Percentiles rank a stretch among this genome's conserved stretches.
These are phyloP conservation scores for Sinotaia quadrata DNA, from an alignment of 2,888 invertebrate genomes.

Conservation along the genomic window DNA sequence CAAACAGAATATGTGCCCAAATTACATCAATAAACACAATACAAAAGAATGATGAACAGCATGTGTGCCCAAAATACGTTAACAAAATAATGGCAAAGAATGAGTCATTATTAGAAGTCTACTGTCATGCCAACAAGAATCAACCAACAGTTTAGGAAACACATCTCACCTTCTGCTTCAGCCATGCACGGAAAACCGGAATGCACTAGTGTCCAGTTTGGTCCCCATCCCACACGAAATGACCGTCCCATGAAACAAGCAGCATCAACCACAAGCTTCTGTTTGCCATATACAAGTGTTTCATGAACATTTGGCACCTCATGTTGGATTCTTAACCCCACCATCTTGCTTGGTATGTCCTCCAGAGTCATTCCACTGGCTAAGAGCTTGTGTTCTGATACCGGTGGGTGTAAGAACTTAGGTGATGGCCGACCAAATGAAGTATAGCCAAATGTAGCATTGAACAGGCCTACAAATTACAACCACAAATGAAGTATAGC, in stretches of 20 bases:
- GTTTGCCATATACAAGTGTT: conserved; percentile 62
- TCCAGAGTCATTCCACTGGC: conserved; percentile 60
- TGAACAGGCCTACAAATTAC: conserved; percentile 20
- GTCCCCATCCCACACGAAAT: conserved; percentile 84
- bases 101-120: too few relatives aligned
- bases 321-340: conserved; percentile 54
- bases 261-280: conserved; percentile 67
- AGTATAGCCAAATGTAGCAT: conserved; percentile 23
- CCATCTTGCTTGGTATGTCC: conserved; percentile 52
- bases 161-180: conserved; percentile 13
- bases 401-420: conserved; percentile 48
- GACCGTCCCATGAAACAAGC: conserved; percentile 73
- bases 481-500: too few relatives aligned
- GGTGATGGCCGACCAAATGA: conserved; percentile 41
- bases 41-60: too few relatives aligned
- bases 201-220: conserved; percentile 77
- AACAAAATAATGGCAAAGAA: too few relatives aligned
- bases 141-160: too few relatives aligned
- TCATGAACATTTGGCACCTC: conserved; percentile 55
- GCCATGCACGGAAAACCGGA: conserved; percentile 45
- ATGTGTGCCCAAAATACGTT: too few relatives aligned
- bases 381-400: conserved; percentile 57
- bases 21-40: too few relatives aligned
- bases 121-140: too few relatives aligned
- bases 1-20: too few relatives aligned